Evolutionary conservation across 2,888 invertebrate species (phyloP).

Genomic region (Cheilosia urbana): DNA sequence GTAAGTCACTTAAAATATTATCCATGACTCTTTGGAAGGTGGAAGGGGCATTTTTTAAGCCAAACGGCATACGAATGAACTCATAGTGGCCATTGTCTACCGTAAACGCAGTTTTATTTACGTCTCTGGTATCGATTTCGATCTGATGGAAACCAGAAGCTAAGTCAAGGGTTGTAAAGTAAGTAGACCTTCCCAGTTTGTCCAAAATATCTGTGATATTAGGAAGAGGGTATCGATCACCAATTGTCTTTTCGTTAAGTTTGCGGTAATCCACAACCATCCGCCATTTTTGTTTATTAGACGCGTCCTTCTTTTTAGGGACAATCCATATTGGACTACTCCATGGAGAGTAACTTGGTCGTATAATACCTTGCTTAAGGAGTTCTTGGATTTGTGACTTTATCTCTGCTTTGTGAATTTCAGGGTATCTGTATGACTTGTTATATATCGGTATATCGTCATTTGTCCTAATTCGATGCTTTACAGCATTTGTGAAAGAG

Average conservation of each 20-base stretch:
- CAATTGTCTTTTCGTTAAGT: conserved; percentile 2
- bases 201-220: conserved; percentile 2
- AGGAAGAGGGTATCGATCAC: background rate
- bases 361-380: conserved; percentile 18
- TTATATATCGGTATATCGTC: conserved; percentile 17
- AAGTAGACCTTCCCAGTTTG: background rate
- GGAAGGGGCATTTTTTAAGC: background rate
- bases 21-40: background rate
- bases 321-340: conserved; percentile 28
- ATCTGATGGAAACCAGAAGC: background rate
- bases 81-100: conserved; percentile 7
- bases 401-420: conserved; percentile 19
- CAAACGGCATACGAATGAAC: conserved; percentile 5
- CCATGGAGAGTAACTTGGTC: conserved; percentile 27
- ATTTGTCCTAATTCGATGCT: conserved; percentile 23
- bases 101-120: conserved; percentile 19
- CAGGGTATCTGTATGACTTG: conserved; percentile 22
- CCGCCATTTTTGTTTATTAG: conserved; percentile 9
- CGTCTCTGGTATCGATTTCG: conserved; percentile 1
- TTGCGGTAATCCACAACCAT: conserved; percentile 19
- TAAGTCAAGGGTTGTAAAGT: conserved; percentile 4
- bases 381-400: conserved; percentile 13
- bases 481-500: conserved; percentile 40
- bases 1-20: no score
- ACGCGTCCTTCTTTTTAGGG: conserved; percentile 9